Evolutionary conservation across 2,797 vertebrate genomes (phyloP).

Genomic region (Halcyon leucocephala): DNA sequence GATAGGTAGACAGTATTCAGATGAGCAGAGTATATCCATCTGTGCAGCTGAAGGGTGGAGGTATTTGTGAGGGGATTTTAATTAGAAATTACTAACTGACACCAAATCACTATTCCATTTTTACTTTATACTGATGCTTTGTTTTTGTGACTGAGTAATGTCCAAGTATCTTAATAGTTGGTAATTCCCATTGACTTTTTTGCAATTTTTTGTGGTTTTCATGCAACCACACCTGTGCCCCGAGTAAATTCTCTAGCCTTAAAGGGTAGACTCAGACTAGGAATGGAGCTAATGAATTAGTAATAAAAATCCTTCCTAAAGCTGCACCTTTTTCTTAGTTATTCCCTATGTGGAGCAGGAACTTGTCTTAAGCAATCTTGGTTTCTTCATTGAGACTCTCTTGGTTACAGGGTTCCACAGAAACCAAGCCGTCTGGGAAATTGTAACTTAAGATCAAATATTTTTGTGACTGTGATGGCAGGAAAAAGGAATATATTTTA

Average conservation of each 20-base stretch:
- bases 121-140: not conserved
- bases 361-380: not conserved
- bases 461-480: not conserved
- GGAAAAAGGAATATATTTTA: not conserved
- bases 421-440: not conserved
- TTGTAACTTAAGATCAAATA: not conserved
- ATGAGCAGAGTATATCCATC: not conserved
- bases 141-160: not conserved
- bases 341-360: not conserved
- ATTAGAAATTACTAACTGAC: not conserved
- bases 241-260: not conserved
- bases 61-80: rapidly evolving
- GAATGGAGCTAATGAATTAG: not conserved
- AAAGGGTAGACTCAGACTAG: not conserved
- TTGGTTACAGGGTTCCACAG: not conserved
- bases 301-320: not conserved
- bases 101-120: not conserved
- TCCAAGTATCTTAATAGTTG: not conserved
- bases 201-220: not conserved
- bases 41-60: not conserved
- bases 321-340: not conserved
- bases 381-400: not conserved
- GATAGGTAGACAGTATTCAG: not conserved
- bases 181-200: not conserved
- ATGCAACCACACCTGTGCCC: not conserved